Conservation (phyloP, 2,888 invertebrate genomes). For the Strigamia maritima region DNA sequence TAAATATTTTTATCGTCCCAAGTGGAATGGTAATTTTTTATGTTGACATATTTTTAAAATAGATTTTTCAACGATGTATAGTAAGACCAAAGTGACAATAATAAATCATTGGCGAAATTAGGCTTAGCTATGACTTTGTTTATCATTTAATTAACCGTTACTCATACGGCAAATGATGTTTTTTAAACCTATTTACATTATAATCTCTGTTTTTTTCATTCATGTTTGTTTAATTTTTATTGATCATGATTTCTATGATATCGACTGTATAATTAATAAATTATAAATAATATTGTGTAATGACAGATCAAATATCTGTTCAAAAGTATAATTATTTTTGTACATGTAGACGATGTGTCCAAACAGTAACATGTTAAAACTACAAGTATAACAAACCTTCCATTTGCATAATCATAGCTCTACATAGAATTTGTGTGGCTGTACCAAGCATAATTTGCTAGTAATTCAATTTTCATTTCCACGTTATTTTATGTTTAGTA, state of each 20-base stretch:
- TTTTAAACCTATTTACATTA: background rate
- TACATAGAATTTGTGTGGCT: background rate
- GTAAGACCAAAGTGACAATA: background rate
- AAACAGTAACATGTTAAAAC: background rate
- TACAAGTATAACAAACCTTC: background rate
- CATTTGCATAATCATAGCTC: background rate
- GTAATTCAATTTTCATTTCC: background rate
- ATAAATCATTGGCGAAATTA: background rate
- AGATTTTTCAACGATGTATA: background rate
- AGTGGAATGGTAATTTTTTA: background rate
- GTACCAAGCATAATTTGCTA: background rate
- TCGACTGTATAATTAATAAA: background rate
- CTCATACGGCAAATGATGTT: background rate
- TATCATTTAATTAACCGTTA: background rate
- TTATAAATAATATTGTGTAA: background rate
- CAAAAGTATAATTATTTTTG: constrained; percentile 15
- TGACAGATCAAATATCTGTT: background rate
- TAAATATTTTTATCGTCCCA: background rate
- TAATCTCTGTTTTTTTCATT: background rate
- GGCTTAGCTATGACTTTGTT: background rate
- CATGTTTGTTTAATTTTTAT: background rate
- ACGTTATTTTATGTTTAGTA: background rate
- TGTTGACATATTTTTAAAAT: constrained; percentile 3
- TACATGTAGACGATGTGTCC: background rate
- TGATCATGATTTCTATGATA: background rate